Evolutionary conservation across 2,797 vertebrate genomes (phyloP), one percentile per base, ranked within the genome.

Genomic region (Labroides dimidiatus): DNA sequence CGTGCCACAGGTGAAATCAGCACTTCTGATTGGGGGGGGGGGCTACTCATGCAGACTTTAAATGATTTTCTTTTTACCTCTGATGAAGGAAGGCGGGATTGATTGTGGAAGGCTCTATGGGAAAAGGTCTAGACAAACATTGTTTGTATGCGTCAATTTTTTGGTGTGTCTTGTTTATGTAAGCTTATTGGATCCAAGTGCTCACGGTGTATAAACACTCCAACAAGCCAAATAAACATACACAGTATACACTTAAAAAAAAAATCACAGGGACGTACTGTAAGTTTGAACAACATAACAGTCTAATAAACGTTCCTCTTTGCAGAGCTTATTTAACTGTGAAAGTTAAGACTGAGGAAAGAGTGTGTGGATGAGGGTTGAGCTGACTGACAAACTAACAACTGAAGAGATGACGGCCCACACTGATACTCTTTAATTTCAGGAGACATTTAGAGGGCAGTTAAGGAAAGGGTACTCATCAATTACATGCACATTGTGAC

Each of bases 1-100:
- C 11, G 57, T 17, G 45, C 67, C 50, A 63, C 63, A 65, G 49
- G 52, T 64, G 47, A 70, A 74, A 75, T 57, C 44, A 53, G 20
- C 33, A 42, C 54, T 64, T 67, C 48, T 69, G 62, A 78, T 27
- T 69, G 48, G 53, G 19, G 55, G 19, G 48, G 56, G 41, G 19
- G 48, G 56, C 36, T 47, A 33, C 50, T 15, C 45, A 12, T 23
- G 8, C 47, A 56, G 51, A 48, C 56, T 20, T n/a, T 33, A 3
- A 71, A 54, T 55, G 3, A 39, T 59, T 42, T 59, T 58, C 23
- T 53, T 64, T 73, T 75, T 17, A 56, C 24, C 47, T 64, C 20
- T 33, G 48, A 60, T 61, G 42, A 47, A 59, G 21, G 50, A 27
- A 49, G 39, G 50, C 0, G 10, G 37, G 54, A 51, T 3, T 57